These are phyloP conservation scores for Anas bernieri DNA, from an alignment of 2,797 vertebrate genomes.

Conservation along the genomic window DNA sequence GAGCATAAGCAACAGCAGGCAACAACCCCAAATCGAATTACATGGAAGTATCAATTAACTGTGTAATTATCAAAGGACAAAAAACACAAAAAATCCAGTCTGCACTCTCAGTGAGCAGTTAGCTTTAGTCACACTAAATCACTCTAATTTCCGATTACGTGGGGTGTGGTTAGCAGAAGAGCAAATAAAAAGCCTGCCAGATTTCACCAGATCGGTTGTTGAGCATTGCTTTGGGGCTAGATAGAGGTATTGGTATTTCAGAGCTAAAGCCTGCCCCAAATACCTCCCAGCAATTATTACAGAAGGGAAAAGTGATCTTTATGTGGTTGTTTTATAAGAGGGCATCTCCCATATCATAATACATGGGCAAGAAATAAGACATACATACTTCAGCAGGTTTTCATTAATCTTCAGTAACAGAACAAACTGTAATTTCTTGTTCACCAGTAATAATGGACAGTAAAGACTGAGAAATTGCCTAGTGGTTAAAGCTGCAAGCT, in stretches of 20 bases:
- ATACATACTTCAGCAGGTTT: background rate
- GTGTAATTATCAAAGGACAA: constrained; percentile 23
- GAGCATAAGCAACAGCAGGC: constrained; percentile 14
- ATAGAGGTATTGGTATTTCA: background rate
- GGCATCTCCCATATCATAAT: background rate
- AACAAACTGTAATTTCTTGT: background rate
- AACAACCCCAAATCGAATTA: constrained; percentile 58
- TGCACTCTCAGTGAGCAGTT: constrained; percentile 23
- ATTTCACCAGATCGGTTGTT: background rate
- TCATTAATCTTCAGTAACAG: background rate
- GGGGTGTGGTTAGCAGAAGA: constrained; percentile 21
- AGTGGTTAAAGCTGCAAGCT: background rate
- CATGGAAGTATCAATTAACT: constrained; percentile 38
- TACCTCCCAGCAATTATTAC: background rate
- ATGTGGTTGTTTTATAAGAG: background rate
- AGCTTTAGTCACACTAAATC: constrained; percentile 45
- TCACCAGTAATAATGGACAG: background rate
- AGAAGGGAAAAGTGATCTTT: background rate
- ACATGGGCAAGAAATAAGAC: background rate
- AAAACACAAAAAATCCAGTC: background rate
- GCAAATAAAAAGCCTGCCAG: constrained; percentile 16
- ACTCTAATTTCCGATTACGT: constrained; percentile 27
- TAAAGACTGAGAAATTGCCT: background rate
- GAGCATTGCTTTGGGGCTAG: background rate
- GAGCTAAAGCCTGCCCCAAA: background rate